Evolutionary conservation across 23 tunicate species (phyloP).

Genomic region (Trididemnum miniatum): DNA sequence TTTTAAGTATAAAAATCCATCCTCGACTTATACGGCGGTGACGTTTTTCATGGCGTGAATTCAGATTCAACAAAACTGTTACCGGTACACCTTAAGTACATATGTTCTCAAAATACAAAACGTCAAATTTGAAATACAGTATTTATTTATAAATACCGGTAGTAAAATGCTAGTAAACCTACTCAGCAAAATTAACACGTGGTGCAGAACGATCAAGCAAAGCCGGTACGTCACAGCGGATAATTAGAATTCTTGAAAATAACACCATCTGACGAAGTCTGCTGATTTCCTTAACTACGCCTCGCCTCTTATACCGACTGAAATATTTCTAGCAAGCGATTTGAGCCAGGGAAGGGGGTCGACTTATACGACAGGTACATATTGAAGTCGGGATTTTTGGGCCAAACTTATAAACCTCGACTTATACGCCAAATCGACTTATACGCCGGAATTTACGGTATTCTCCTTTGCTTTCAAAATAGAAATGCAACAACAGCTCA

Average conservation of each 20-base stretch:
- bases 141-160: not conserved
- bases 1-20: constrained; percentile 21
- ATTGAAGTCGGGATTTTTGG: constrained; percentile 23
- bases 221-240: too few relatives aligned
- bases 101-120: constrained; percentile 9
- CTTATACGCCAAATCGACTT: constrained; percentile 21
- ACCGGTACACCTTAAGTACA: constrained; percentile 11
- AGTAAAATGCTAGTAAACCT: not conserved
- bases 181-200: not conserved
- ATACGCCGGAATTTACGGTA: constrained; percentile 25
- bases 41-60: constrained; percentile 22
- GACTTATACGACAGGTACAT: constrained; percentile 22
- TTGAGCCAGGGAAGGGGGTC: constrained; percentile 20
- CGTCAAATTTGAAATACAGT: not conserved
- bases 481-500: too few relatives aligned
- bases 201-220: not conserved
- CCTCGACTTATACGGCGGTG: constrained; percentile 27
- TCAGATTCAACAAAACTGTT: constrained; percentile 23
- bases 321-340: constrained; percentile 23
- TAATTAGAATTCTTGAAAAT: too few relatives aligned
- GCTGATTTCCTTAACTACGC: not conserved
- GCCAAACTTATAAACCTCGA: constrained; percentile 22
- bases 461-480: too few relatives aligned
- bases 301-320: constrained; percentile 24
- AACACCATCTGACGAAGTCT: too few relatives aligned